These are phyloP conservation scores for Dendropsophus ebraccatus DNA, from an alignment of 2,113 vertebrate genomes.

Conservation along the genomic window DNA sequence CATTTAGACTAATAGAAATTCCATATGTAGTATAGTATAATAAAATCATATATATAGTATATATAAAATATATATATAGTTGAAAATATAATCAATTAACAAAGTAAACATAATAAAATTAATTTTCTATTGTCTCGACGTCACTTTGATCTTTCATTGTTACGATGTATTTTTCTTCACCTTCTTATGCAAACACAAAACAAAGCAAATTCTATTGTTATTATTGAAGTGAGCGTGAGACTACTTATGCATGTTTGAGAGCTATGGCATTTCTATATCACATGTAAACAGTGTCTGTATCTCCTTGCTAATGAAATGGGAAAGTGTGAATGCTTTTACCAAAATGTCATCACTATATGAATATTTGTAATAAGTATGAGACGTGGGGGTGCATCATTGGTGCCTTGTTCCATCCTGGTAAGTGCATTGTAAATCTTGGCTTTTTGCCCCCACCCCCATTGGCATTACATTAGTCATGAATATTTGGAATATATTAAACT, in stretches of 20 bases:
- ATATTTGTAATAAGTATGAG: neutral
- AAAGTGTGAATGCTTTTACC: neutral
- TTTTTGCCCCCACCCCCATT: no score
- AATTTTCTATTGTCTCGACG: neutral
- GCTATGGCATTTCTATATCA: neutral
- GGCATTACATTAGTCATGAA: no score
- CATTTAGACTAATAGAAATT: slow-evolving; percentile 19
- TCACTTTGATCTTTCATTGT: neutral
- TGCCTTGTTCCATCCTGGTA: no score
- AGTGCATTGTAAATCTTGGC: no score
- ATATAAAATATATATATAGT: neutral
- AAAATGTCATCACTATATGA: neutral
- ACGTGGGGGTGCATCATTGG: no score
- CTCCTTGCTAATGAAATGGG: neutral
- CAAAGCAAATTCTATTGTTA: neutral
- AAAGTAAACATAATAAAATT: neutral
- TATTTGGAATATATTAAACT: no score
- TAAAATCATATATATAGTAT: neutral
- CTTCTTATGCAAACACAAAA: neutral
- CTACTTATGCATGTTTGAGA: neutral
- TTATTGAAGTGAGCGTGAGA: neutral
- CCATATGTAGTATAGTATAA: neutral
- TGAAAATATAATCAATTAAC: neutral
- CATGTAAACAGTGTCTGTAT: neutral
- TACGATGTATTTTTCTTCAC: neutral